Evolutionary conservation across 2,888 invertebrate genomes (phyloP), one percentile per base, ranked within the genome.

Genomic region (Clistopyga incitator): DNA sequence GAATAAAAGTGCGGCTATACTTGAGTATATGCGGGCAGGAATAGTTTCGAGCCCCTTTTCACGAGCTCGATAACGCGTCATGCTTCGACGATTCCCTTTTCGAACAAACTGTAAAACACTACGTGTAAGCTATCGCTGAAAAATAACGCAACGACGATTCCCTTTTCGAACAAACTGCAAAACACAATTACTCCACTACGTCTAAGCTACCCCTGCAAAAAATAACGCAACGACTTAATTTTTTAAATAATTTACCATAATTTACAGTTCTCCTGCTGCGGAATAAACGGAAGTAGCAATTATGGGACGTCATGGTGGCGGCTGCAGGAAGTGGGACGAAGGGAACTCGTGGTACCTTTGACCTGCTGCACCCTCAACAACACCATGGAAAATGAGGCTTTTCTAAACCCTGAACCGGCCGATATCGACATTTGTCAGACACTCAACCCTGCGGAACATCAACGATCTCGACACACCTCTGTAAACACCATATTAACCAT

Each of bases 241-340:
- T 38, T 38, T 38, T 38, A n/a, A n/a, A n/a, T n/a, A n/a, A n/a
- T n/a, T 84, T 74, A 52, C 65, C 75, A 64, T 82, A 84, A 86
- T 84, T 92, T 94, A 34, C 92, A 97, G 97, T 95, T 97, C 91
- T 95, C 96, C 79, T 97, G 97, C 90, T 97, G 97, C 92, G 97
- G 97, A 34, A 96, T 97, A 92, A 95, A 95, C 67, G 96, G 96
- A 87, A 96, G 96, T 8, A 95, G 95, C 82, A 97, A 97, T 94
- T 97, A 97, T 93, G 97, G 97, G 89, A 96, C 96, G 87, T 97
- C 97, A 0, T 93, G 96, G 90, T 97, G 97, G 97, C 95, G 96
- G 85, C 93, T 97, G 68, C 96, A 96, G 89, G 95, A 96, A 84
- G 94, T 96, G 56, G 96, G 97, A 0, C 96, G 96, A 85, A 94